Base-by-base conservation (phyloP, 1,140 invertebrate genomes). In the Coptotermes formosanus region DNA sequence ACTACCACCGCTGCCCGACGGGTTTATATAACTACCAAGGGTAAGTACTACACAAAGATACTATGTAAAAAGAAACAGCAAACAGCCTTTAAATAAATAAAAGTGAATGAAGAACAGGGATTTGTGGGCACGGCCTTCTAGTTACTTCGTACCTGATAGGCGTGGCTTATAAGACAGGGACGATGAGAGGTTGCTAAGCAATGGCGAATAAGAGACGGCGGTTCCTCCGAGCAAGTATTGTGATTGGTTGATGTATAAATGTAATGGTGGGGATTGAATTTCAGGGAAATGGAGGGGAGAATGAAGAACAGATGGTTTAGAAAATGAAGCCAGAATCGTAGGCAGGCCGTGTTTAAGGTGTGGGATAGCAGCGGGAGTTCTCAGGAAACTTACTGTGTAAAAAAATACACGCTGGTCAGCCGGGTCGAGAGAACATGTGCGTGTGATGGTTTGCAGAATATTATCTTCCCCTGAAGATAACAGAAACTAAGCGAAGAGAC, bases 171-270 rank as follows among this genome's bases (percentile, higher is more conserved):
- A 75, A 8, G n/a, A 75, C 25, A 9, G n/a, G 6, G n/a, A n/a
- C n/a, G 64, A 75, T n/a, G n/a, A 75, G 64, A n/a, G 25, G 64
- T 75, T 75, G 64, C 64, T 75, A 75, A 75, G 64, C 64, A 14
- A 75, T 30, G n/a, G 64, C 64, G 25, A 75, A 75, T 75, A n/a
- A 30, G n/a, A 75, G n/a, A 75, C 16, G 14, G 4, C 16, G 8
- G 14, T 30, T 75, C 64, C 64, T 25, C 25, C 64, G 11, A 30
- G 25, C 16, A 8, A 75, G 25, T 30, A 6, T n/a, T 75, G n/a
- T 30, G 64, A 75, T 75, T n/a, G 25, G 64, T 11, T 14, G 64
- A 30, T n/a, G 64, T 30, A 30, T 75, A 16, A 75, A 75, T 30
- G 64, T 30, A 25, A 25, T 75, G 14, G 64, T n/a, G 64, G 64